A percentile compares a stretch with the other conserved stretches of the same genome.
Evolutionary conservation across 1,140 invertebrate genomes (phyloP).

Genomic region (Andricus grossulariae): DNA sequence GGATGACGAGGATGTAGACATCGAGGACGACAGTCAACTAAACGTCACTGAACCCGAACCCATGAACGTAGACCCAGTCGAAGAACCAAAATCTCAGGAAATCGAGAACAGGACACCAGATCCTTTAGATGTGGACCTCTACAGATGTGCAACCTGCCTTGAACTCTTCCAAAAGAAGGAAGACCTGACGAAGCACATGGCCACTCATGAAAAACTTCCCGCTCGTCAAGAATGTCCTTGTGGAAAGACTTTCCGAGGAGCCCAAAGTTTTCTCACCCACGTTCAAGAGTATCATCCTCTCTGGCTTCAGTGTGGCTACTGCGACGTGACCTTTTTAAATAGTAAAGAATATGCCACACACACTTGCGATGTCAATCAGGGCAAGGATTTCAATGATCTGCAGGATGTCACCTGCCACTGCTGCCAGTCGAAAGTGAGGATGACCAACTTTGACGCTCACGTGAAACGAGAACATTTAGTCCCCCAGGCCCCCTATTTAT

Average conservation of each 20-base stretch:
- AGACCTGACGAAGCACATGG: conserved; percentile 14
- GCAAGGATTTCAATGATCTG: not conserved
- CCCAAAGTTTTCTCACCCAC: conserved; percentile 53
- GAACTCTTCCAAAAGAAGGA: conserved; percentile 24
- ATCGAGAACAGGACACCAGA: conserved; percentile 5
- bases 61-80: not conserved
- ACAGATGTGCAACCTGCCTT: conserved; percentile 7
- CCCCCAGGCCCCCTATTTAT: conserved; percentile 45
- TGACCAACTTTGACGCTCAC: conserved; percentile 59
- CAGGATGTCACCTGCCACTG: not conserved
- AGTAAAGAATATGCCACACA: conserved; percentile 51
- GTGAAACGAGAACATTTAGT: conserved; percentile 53
- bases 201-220: conserved; percentile 9
- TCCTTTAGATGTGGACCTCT: not conserved
- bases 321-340: conserved; percentile 47
- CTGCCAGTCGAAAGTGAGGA: conserved; percentile 52
- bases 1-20: conserved; percentile 65
- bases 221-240: conserved; percentile 50
- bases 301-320: conserved; percentile 59
- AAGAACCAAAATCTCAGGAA: not conserved
- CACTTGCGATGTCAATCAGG: conserved; percentile 46
- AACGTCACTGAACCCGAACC: not conserved
- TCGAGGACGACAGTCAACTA: conserved; percentile 56
- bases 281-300: conserved; percentile 49
- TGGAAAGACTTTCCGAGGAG: conserved; percentile 54